Evolutionary conservation across 2,797 vertebrate genomes (phyloP), one percentile per base, ranked within the genome.

Genomic region (Chelon labrosus): DNA sequence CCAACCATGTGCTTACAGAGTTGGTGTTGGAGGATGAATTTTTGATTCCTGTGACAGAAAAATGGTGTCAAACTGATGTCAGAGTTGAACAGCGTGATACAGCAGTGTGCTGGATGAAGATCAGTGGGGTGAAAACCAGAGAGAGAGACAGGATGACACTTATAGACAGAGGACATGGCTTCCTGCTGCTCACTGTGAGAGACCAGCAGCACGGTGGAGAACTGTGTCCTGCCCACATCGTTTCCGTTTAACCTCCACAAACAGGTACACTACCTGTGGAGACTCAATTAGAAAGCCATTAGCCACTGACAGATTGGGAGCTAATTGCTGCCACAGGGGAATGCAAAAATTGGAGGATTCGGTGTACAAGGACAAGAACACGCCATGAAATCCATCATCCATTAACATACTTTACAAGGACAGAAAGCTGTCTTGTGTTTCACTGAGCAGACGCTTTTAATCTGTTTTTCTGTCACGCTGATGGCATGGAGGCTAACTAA

Each of bases 261-360:
- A 89, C 90, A 91, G 90, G 88, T 91, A 87, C 56, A 79, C 87
- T 88, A 93, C 93, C 91, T 92, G 90, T 88, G 80, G 90, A 89
- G 91, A 91, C 88, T 81, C 86, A 87, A 93, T 94, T 93, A 93
- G 83, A 91, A 93, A 93, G 77, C 87, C 84, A 94, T 94, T 93
- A 92, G 80, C 71, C 65, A 61, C 79, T 82, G 81, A 88, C 73
- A 85, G 86, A 73, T 78, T 71, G 67, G 59, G 53, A 80, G 78
- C 77, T 90, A 91, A 90, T 91, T 87, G 84, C 78, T 74, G 78
- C 87, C 84, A 82, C 22, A 3, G 65, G 91, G 85, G 75, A 76
- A 82, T 75, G 68, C 65, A 70, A 66, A 80, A 79, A 83, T 57
- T 67, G 72, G 62, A 86, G 56, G 76, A 68, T 82, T 82, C 54